phyloP scores from a whole-genome alignment of 2,888 invertebrate species.

The Desoria tigrina region DNA sequence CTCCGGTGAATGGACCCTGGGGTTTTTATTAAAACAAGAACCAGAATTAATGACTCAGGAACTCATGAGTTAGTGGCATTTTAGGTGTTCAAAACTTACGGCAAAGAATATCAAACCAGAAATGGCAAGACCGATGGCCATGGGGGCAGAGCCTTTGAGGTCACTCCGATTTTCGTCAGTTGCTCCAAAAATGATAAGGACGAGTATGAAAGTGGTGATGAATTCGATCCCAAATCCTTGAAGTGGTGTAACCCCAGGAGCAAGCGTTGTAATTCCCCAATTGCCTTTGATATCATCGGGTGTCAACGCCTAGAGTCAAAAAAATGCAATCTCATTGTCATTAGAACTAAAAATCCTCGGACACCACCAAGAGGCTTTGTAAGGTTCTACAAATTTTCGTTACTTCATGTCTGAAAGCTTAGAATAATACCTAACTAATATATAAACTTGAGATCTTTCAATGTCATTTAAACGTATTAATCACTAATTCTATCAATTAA shows the following conservation, averaged over 20 bases:
- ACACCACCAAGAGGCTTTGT: too few species aligned
- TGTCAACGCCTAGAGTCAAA: constrained; percentile 53
- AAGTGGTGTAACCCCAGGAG: constrained; percentile 51
- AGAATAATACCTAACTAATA: too few species aligned
- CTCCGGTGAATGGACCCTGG: constrained; percentile 59
- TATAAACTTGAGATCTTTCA: too few species aligned
- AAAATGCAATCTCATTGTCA: background rate
- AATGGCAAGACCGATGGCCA: constrained; percentile 59
- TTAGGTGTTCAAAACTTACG: too few species aligned
- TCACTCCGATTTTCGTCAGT: constrained; percentile 57
- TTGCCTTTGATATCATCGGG: constrained; percentile 54
- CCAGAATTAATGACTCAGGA: background rate
- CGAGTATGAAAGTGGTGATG: constrained; percentile 59
- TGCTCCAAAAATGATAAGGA: constrained; percentile 58
- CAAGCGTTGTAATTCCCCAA: constrained; percentile 55
- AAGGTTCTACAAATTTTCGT: too few species aligned
- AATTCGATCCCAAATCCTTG: constrained; percentile 60
- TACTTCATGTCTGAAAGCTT: too few species aligned
- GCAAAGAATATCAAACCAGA: constrained; percentile 53
- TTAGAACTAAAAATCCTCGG: too few species aligned
- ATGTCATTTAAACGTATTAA: too few species aligned
- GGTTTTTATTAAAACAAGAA: too few species aligned
- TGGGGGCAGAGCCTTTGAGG: constrained; percentile 57
- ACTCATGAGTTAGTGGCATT: background rate
- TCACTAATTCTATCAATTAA: too few species aligned